phyloP scores from a whole-genome alignment of 2,888 invertebrate genomes.

The Drosophila yooni region DNA sequence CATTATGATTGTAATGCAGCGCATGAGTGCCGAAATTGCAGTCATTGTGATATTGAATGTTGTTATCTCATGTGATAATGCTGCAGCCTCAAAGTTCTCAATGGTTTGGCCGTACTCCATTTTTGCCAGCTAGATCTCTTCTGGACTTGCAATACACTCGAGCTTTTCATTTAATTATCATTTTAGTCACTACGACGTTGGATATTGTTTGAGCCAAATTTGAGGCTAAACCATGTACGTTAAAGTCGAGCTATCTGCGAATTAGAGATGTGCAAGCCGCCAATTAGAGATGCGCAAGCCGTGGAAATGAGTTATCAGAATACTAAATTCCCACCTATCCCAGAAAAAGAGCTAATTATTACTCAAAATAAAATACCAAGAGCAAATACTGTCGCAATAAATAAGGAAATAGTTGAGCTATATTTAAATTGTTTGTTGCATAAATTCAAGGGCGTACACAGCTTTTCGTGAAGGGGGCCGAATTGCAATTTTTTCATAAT shows the following conservation, averaged over 20 bases:
- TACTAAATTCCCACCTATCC: not conserved
- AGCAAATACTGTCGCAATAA: not conserved
- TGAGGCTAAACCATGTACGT: not conserved
- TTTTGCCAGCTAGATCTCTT: slow-evolving; percentile 2
- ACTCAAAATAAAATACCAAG: slow-evolving; percentile 21
- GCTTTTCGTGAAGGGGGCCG: not conserved
- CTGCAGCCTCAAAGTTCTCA: slow-evolving; percentile 13
- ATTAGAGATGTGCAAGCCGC: slow-evolving; percentile 34
- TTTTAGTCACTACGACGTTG: not conserved
- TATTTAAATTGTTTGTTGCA: slow-evolving; percentile 4
- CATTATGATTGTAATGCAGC: slow-evolving; percentile 52
- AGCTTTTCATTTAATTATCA: slow-evolving; percentile 9
- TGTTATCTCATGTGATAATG: slow-evolving; percentile 25
- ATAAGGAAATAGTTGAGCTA: not conserved
- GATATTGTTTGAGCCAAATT: not conserved
- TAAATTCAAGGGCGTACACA: not conserved
- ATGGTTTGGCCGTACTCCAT: slow-evolving; percentile 22
- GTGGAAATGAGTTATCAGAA: slow-evolving; percentile 9
- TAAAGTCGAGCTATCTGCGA: slow-evolving; percentile 24
- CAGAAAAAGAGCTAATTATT: not conserved
- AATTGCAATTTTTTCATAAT: not conserved
- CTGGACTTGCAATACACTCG: not conserved
- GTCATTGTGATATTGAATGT: slow-evolving; percentile 35
- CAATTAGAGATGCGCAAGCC: slow-evolving; percentile 6
- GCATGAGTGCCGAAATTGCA: slow-evolving; percentile 43